These are phyloP conservation scores for Brachyhypopomus occidentalis DNA, from an alignment of 2,113 vertebrate genomes.

Conservation along the genomic window DNA sequence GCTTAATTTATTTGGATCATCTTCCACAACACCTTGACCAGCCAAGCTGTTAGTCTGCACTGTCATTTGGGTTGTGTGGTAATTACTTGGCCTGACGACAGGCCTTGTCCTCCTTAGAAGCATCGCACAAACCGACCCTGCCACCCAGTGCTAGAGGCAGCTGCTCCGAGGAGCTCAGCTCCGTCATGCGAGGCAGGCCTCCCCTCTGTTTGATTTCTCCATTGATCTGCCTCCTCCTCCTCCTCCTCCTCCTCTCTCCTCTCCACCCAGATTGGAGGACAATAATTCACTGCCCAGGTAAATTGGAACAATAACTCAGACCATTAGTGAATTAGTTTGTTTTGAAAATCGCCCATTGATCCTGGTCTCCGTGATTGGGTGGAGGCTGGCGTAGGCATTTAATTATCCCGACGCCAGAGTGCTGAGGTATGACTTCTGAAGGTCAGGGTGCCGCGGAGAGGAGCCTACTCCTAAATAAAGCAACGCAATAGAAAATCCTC, in stretches of 20 bases:
- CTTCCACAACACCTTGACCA: conserved; percentile 36
- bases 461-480: conserved; percentile 56
- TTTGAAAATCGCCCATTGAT: conserved; percentile 78
- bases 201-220: conserved; percentile 22
- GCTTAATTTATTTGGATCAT: conserved; percentile 56
- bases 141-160: not conserved
- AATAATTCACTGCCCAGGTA: conserved; percentile 74
- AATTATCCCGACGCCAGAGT: conserved; percentile 70
- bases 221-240: conserved; percentile 60
- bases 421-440: conserved; percentile 75
- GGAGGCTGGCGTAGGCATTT: conserved; percentile 71
- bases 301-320: conserved; percentile 76
- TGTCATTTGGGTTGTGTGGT: conserved; percentile 61
- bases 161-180: not conserved
- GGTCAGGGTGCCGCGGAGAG: conserved; percentile 68
- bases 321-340: conserved; percentile 81
- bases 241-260: not conserved
- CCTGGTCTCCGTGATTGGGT: conserved; percentile 69
- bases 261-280: conserved; percentile 62
- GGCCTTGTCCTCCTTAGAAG: conserved; percentile 55
- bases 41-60: conserved; percentile 42
- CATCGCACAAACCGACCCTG: not conserved
- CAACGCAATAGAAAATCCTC: conserved; percentile 58
- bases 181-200: not conserved
- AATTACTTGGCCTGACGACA: conserved; percentile 71